A percentile compares a stretch with the other conserved stretches of the same genome.
Conservation (phyloP, 2,888 invertebrate species). For the Chaitophorus viminalis region DNA sequence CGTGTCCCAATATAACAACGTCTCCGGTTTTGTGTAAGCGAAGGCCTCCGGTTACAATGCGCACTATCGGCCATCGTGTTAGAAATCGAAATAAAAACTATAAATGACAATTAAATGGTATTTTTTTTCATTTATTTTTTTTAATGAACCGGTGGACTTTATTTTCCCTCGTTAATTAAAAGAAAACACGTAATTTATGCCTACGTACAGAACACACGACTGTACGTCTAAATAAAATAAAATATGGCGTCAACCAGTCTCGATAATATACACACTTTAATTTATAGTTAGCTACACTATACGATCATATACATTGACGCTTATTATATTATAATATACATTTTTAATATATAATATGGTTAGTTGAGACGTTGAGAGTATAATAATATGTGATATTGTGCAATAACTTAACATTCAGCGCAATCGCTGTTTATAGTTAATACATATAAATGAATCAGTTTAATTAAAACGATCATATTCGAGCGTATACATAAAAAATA, state of each 20-base stretch:
- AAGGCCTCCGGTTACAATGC: neutral
- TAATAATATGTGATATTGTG: neutral
- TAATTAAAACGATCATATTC: neutral
- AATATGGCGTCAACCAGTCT: neutral
- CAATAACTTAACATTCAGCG: neutral
- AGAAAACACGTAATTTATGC: conserved; percentile 9
- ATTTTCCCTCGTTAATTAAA: conserved; percentile 36
- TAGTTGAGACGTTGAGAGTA: neutral
- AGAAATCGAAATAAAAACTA: conserved; percentile 25
- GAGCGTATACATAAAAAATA: neutral
- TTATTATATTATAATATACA: neutral
- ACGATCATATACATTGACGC: neutral
- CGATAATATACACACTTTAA: too few species aligned
- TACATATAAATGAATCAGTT: neutral
- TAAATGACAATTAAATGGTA: conserved; percentile 43
- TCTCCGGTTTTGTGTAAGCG: neutral
- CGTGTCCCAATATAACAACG: neutral
- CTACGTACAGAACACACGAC: too few species aligned
- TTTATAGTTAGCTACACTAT: too few species aligned
- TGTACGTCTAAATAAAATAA: neutral
- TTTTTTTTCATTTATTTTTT: neutral
- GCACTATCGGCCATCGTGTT: neutral
- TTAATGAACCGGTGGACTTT: neutral
- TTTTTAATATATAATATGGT: neutral
- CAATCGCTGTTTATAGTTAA: neutral